Percentiles rank a stretch among this genome's conserved stretches.
Evolutionary conservation across 2,113 vertebrate species (phyloP).

Genomic region (Rhagologus leucostigma): DNA sequence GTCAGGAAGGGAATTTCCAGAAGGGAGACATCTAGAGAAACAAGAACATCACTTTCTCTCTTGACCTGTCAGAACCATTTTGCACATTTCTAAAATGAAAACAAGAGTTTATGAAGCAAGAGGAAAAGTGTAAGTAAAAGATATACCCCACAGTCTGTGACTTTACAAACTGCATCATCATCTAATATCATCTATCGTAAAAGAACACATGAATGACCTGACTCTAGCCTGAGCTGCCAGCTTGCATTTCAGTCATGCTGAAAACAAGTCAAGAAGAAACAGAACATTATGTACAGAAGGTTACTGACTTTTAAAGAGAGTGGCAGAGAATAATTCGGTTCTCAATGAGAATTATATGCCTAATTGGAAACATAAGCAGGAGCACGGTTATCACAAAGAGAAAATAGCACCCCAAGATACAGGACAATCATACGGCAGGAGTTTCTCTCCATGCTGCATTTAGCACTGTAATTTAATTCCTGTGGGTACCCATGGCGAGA

Average conservation of each 20-base stretch:
- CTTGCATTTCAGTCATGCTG: background rate
- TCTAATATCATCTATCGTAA: background rate
- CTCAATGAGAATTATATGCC: conserved; percentile 10
- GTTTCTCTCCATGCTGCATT: background rate
- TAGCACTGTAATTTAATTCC: conserved; percentile 39
- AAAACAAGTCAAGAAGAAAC: conserved; percentile 33
- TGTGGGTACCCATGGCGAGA: background rate
- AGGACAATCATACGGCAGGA: background rate
- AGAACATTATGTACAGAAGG: conserved; percentile 37
- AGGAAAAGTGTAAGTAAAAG: background rate
- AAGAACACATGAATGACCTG: background rate
- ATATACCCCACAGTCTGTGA: background rate
- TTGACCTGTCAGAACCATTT: background rate
- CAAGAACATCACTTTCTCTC: background rate
- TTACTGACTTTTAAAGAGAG: conserved; percentile 6
- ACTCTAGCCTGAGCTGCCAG: background rate
- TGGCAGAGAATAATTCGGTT: conserved; percentile 24
- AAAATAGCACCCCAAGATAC: conserved; percentile 5
- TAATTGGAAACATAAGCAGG: conserved; percentile 8
- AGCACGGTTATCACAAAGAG: conserved; percentile 10
- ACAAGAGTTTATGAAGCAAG: background rate
- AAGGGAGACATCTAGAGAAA: background rate
- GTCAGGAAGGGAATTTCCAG: background rate
- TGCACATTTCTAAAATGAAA: background rate
- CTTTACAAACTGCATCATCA: background rate